Evolutionary conservation across 2,113 vertebrate genomes (phyloP).

Genomic region (Zapornia atra): DNA sequence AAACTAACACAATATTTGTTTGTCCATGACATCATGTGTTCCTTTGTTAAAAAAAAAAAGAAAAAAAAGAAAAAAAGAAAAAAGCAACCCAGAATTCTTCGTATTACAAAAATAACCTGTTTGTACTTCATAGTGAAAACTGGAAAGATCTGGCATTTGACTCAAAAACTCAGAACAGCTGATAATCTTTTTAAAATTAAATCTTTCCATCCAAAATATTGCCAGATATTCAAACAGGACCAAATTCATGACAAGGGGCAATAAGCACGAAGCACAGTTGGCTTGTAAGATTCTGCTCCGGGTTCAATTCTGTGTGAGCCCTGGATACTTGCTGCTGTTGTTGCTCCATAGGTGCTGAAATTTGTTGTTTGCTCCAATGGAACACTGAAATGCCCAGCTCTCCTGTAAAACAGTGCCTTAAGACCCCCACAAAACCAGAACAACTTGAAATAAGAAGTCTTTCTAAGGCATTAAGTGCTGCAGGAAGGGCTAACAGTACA

Average conservation of each 20-base stretch:
- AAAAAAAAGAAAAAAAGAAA: not conserved
- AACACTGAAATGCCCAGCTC: not conserved
- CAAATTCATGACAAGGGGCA: not conserved
- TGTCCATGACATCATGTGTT: not conserved
- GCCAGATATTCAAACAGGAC: constrained; percentile 20
- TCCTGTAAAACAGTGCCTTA: not conserved
- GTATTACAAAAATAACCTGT: constrained; percentile 21
- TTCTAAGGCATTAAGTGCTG: not conserved
- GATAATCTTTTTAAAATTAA: constrained; percentile 11
- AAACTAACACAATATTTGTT: constrained; percentile 22
- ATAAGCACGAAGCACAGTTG: not conserved
- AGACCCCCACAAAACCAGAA: not conserved
- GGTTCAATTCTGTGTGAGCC: not conserved
- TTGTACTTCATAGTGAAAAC: constrained; percentile 27
- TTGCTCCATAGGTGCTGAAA: not conserved
- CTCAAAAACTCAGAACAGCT: constrained; percentile 17
- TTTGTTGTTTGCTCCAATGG: not conserved
- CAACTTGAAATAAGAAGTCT: not conserved
- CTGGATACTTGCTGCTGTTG: not conserved
- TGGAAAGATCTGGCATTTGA: constrained; percentile 42
- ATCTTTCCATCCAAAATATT: not conserved
- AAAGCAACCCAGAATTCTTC: not conserved
- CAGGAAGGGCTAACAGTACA: not conserved
- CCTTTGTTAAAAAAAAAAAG: not conserved
- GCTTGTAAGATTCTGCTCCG: not conserved